Conservation (phyloP, 2,888 invertebrate genomes). For the Tridacna crocea region DNA sequence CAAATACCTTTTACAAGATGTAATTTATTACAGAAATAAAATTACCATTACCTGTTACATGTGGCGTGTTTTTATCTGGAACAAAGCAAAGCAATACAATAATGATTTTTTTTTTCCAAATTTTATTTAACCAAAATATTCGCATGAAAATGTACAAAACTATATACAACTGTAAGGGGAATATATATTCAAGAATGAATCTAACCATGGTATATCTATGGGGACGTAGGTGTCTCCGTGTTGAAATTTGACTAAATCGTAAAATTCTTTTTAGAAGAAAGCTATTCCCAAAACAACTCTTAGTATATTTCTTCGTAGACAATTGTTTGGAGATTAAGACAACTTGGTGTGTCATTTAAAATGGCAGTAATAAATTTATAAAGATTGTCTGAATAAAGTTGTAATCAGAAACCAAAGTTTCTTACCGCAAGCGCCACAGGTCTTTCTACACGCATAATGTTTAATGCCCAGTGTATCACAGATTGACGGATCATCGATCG, state of each 20-base stretch:
- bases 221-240: not conserved
- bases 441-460: constrained; percentile 6
- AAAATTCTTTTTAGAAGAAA: not conserved
- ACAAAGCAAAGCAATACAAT: not conserved
- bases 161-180: too few relatives aligned
- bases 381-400: too few relatives aligned
- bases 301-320: too few relatives aligned
- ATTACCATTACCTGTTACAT: not conserved
- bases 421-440: not conserved
- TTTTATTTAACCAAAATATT: too few relatives aligned
- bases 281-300: too few relatives aligned
- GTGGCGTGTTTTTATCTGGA: not conserved
- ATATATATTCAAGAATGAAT: too few relatives aligned
- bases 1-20: too few relatives aligned
- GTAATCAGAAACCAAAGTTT: not conserved
- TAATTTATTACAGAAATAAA: too few relatives aligned
- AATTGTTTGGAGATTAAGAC: too few relatives aligned
- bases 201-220: too few relatives aligned
- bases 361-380: too few relatives aligned
- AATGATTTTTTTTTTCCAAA: not conserved
- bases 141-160: not conserved
- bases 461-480: not conserved
- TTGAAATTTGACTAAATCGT: not conserved
- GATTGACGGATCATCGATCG: not conserved
- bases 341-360: too few relatives aligned